Evolutionary conservation across 2,797 vertebrate genomes (phyloP), one percentile per base, ranked within the genome.

Genomic region (Cygnus olor): DNA sequence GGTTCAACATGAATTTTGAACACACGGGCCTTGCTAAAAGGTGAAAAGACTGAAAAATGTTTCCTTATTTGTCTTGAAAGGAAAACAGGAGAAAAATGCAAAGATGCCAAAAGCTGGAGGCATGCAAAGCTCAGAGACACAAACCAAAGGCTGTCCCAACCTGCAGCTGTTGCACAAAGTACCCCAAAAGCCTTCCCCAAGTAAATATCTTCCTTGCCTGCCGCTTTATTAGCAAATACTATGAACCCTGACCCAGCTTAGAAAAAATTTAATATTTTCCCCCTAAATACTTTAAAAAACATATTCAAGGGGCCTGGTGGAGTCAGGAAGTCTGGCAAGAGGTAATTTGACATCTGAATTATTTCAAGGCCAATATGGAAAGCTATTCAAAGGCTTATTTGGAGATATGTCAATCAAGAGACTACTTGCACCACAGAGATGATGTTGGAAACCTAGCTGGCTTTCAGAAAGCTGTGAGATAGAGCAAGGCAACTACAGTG

Each of bases 291-390:
- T 99, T 99, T 98, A 98, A 98, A 99, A 98, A 99, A 98, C 98
- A 98, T 97, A 97, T 98, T 98, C 98, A 97, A 97, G 97, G 97
- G 97, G 98, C 97, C 94, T 94, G 92, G 97, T 98, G 98, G 97
- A 98, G 98, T 98, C 98, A 98, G 98, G 94, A 98, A 97, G 98
- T 98, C 98, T 98, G 98, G 93, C 76, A 73, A 98, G 98, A 98
- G 98, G 97, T 98, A 98, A 99, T 99, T 98, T 99, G 99, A 99
- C 98, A 98, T 99, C 98, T 98, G 98, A 99, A 98, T 99, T 99
- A 99, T 98, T 99, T 98, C 97, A 98, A 98, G 98, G 98, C 98
- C 98, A 98, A 98, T 98, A 98, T 97, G 97, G 97, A 98, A 97
- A 98, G 98, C 98, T 98, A 98, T 98, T 98, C 98, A 98, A 98